Base-by-base conservation (phyloP, 2,888 invertebrate genomes). In the Trichopoda pennipes region DNA sequence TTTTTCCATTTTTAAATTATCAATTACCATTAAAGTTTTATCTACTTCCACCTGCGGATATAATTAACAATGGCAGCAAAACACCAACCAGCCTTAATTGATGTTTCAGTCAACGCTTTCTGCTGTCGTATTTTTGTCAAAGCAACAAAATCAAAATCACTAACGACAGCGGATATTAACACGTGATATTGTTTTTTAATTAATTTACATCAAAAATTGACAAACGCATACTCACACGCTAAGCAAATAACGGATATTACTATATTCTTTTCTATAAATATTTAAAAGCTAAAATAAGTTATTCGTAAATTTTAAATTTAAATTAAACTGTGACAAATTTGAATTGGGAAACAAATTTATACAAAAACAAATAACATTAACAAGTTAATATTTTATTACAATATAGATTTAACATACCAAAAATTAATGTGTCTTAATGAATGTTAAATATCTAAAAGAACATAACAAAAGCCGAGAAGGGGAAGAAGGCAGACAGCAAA, bases 151-250 rank as follows among this genome's bases (percentile, higher is more conserved):
- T 74, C 35, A 74, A 63, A 74, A 64, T 70, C 83, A 70, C 72
- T 86, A 88, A 84, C 66, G 66, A 32, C 81, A 81, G 84, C 85
- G 85, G 88, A 89, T 89, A 88, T 89, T 87, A 88, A 89, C 89
- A 88, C 89, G 88, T 89, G 88, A 88, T 75, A 86, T 78, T 88
- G 86, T 86, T 87, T 75, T 23, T 56, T 88, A 87, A 87, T 88
- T 87, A 88, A 87, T 88, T 84, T 84, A 76, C 49, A 69, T 17
- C 35, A 78, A 66, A 61, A 56, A 32, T 28, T 6, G 9, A 47
- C 1, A 55, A 21, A 21, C 17, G 3, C 6, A 44, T 12, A 32
- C n/a, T 38, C 7, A 51, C 10, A n/a, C 51, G 42, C 32, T 42
- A 32, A 66, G n/a, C n/a, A 82, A 75, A 47, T 82, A 82, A 82